Percentiles rank a stretch among this genome's conserved stretches.
These are phyloP conservation scores for Ectropis grisescens DNA, from an alignment of 1,140 invertebrate species.

Conservation along the genomic window DNA sequence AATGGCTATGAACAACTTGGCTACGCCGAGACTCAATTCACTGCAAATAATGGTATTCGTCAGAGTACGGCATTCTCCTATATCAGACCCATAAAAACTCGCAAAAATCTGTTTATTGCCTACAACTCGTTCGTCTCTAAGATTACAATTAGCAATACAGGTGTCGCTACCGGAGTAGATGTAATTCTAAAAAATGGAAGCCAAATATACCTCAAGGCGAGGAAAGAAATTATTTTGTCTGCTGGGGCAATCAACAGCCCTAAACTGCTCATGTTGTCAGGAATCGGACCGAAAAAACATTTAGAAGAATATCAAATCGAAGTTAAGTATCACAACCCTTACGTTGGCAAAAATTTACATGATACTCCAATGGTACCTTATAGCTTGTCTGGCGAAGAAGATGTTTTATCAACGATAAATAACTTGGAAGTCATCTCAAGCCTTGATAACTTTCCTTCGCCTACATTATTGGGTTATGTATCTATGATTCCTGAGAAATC, in stretches of 20 bases:
- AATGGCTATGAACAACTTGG: constrained; percentile 84
- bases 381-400: constrained; percentile 9
- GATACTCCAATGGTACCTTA: constrained; percentile 47
- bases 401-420: constrained; percentile 9
- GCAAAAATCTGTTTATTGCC: constrained; percentile 81
- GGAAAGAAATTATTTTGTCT: constrained; percentile 73
- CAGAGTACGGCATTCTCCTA: constrained; percentile 91
- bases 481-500: constrained; percentile 9
- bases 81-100: constrained; percentile 77
- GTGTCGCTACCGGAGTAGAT: constrained; percentile 77
- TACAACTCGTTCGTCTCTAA: constrained; percentile 80
- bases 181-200: constrained; percentile 63
- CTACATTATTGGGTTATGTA: constrained; percentile 12
- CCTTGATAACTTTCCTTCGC: constrained; percentile 8
- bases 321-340: constrained; percentile 56
- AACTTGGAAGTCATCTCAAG: constrained; percentile 4
- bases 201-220: constrained; percentile 27
- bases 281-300: constrained; percentile 69
- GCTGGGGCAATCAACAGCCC: constrained; percentile 62
- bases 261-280: constrained; percentile 72
- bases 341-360: constrained; percentile 72
- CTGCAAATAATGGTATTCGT: constrained; percentile 81
- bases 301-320: constrained; percentile 38
- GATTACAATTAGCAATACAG: constrained; percentile 76
- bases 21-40: constrained; percentile 86